Conservation (phyloP, 2,113 vertebrate genomes). For the Castor canadensis region DNA sequence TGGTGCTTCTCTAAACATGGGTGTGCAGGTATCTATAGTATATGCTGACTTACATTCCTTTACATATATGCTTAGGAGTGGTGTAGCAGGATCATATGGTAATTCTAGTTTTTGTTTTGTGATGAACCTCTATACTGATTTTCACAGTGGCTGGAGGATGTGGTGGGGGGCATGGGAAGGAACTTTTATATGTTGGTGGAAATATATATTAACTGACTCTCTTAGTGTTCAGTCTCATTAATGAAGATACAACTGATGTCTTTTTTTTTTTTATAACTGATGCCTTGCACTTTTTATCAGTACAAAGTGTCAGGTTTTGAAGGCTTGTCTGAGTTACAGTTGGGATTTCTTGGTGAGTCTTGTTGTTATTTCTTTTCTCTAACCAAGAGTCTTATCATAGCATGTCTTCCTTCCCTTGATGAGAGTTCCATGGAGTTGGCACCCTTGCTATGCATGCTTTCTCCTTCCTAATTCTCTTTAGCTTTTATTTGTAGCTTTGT, state of each 20-base stretch:
- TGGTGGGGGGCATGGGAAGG: no score
- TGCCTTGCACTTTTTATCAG: neutral
- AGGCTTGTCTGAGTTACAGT: neutral
- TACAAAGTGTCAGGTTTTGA: neutral
- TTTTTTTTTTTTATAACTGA: neutral
- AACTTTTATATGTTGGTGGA: no score
- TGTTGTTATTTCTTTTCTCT: neutral
- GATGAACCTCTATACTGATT: no score
- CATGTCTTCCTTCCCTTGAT: neutral
- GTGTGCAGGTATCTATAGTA: no score
- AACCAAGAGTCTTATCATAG: neutral
- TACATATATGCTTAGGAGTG: no score
- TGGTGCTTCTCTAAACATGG: no score
- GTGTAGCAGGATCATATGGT: no score
- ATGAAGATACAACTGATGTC: neutral
- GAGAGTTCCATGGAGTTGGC: neutral
- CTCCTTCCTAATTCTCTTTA: constrained; percentile 46
- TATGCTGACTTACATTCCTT: no score
- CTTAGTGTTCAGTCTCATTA: neutral
- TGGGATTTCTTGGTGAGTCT: constrained; percentile 29
- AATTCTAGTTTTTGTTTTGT: no score
- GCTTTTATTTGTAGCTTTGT: constrained; percentile 62
- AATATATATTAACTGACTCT: no score
- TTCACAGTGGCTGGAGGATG: no score
- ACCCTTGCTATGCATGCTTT: neutral